Evolutionary conservation across 2,113 vertebrate species (phyloP), one percentile per base, ranked within the genome.

Genomic region (Brachypteracias leptosomus): DNA sequence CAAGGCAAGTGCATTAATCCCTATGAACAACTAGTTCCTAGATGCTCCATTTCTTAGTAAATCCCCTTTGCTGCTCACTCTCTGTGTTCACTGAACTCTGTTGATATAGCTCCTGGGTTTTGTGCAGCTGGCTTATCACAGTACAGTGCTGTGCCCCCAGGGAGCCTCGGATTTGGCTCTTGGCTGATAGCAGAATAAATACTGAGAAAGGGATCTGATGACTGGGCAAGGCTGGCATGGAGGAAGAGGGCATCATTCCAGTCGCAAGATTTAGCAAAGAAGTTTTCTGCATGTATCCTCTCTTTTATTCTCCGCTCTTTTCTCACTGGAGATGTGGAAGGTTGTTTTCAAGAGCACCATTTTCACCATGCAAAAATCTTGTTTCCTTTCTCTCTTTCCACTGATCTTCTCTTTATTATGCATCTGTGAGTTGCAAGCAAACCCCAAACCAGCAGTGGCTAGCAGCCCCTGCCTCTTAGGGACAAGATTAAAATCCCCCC

Each of bases 31-130:
- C 29, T 47, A 49, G 36, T 72, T 89, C 46, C 21, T 12, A 85
- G 44, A 31, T 75, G 38, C 47, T 91, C 33, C 46, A 6, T 89
- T 68, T 87, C 36, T 33, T 22, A 72, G 36, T 76, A 87, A 78
- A 75, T 74, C n/a, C 25, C 62, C 22, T 65, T 90, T 85, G 72
- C 57, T 95, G 66, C 81, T 75, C 77, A 20, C 9, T 85, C 15
- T 70, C 8, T 72, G 5, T 44, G 36, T 57, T 91, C 57, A 49
- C 35, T 87, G 83, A 80, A 59, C 55, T 87, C 38, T 80, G 57
- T 26, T 86, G 72, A 46, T 31, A 80, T 81, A 76, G 73, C 62
- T 72, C 70, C 71, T 66, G 73, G 16, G 49, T 95, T 90, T 67
- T 51, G n/a, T 29, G 59, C 49, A 68, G 54, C 88, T 90, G 78